These are phyloP conservation scores for Hecatera dysodea DNA, from an alignment of 2,888 invertebrate genomes.

Conservation along the genomic window DNA sequence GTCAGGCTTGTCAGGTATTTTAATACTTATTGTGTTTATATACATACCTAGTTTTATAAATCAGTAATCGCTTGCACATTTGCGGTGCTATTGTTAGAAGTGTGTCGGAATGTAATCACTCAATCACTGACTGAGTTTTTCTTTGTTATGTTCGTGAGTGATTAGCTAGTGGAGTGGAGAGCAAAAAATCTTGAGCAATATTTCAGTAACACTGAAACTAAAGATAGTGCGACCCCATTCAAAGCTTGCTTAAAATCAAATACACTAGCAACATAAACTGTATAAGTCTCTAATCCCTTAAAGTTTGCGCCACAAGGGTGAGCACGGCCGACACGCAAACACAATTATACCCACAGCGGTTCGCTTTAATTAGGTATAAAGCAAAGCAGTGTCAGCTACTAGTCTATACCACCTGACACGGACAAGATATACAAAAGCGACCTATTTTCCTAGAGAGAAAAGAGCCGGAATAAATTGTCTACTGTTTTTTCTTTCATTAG, in stretches of 20 bases:
- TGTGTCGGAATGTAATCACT: conserved; percentile 16
- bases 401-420: conserved; percentile 47
- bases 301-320: conserved; percentile 47
- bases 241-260: conserved; percentile 26
- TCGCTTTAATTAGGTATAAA: conserved; percentile 55
- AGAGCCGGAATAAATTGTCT: conserved; percentile 49
- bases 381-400: conserved; percentile 44
- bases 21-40: background rate
- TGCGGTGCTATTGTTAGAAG: conserved; percentile 1
- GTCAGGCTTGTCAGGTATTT: background rate
- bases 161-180: conserved; percentile 3
- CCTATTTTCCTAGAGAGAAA: conserved; percentile 51
- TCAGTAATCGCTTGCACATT: background rate
- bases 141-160: conserved; percentile 1
- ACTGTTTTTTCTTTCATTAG: conserved; percentile 53
- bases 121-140: conserved; percentile 18
- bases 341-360: conserved; percentile 53
- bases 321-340: conserved; percentile 49
- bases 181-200: background rate
- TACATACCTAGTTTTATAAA: background rate
- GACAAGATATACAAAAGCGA: conserved; percentile 51
- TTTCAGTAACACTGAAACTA: background rate
- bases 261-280: conserved; percentile 34
- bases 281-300: conserved; percentile 42
- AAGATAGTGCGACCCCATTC: conserved; percentile 5